phyloP scores from a whole-genome alignment of 2,113 vertebrate species.

The Panthera uncia region DNA sequence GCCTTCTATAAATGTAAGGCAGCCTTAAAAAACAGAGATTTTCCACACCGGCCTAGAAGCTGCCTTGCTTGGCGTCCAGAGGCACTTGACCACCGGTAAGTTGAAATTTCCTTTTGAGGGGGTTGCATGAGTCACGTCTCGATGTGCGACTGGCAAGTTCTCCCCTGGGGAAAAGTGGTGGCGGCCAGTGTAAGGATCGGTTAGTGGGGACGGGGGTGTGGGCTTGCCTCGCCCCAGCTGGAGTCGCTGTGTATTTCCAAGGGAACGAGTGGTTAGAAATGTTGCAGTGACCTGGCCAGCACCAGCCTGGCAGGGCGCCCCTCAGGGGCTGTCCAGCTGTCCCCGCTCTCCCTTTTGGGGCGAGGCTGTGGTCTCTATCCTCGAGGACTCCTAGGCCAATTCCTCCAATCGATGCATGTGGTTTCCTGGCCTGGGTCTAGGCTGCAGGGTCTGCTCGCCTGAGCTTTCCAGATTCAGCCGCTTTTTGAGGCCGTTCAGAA shows the following conservation, averaged over 20 bases:
- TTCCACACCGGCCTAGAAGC: background rate
- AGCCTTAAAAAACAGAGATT: background rate
- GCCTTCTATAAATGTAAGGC: conserved; percentile 27
- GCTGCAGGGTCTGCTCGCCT: background rate
- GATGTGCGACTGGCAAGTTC: background rate
- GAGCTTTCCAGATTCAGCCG: background rate
- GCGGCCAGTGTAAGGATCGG: background rate
- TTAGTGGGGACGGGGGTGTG: background rate
- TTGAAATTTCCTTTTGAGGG: background rate
- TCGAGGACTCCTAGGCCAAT: background rate
- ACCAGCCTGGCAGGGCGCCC: too few species aligned
- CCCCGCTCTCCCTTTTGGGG: background rate
- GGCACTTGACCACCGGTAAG: background rate
- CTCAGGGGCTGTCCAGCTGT: accelerated
- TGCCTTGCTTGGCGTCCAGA: background rate
- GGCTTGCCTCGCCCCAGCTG: background rate
- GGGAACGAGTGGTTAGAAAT: background rate
- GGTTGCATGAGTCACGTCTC: background rate
- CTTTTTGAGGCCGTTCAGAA: background rate
- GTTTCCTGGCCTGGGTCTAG: background rate
- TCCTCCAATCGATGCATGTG: background rate
- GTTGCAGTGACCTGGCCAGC: background rate
- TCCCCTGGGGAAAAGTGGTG: background rate
- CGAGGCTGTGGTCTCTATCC: background rate
- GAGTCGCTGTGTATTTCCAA: background rate